Base-by-base conservation (phyloP, 92 coral and sea anemone species). In the Heliopora coerulea region DNA sequence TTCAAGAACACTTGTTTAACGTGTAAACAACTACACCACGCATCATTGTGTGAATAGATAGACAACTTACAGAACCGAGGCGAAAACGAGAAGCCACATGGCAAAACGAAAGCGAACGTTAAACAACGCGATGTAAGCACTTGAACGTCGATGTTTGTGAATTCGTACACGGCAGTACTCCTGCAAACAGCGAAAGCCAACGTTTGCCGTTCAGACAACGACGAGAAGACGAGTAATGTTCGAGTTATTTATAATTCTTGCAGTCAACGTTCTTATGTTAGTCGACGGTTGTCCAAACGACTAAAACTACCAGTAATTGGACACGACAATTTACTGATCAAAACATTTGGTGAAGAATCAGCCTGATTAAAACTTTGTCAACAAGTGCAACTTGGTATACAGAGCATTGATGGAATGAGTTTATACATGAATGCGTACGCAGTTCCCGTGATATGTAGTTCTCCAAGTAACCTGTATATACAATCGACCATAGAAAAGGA, bases 371-470 rank as follows among this genome's bases (percentile, higher is more conserved):
- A 41, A 13, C 68, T 61, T 15, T 74, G 70, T 41, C 81, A 74
- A 34, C 82, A 72, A 8, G 86, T 68, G 35, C 64, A 62, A 26
- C 62, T 81, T 30, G 54, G 48, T 28, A 68, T 82, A 11, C 56
- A 25, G 50, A 48, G 64, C 56, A 73, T 52, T 41, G 79, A 69
- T 40, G 88, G 82, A 56, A 65, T 17, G 62, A 68, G 56, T 37
- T 31, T 81, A n/a, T 74, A 81, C 33, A 67, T 85, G 34, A 75
- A 76, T 48, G 83, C 80, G 35, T 68, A 75, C 79, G 56, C 73
- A 41, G 79, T 80, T 44, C 85, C 85, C 31, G 46, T 77, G 17
- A 84, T 80, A 54, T 84, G 88, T 59, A 66, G 70, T 40, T 69
- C 88, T 10, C 70, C n/a, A n/a, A n/a, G n/a, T n/a, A n/a, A n/a